Conservation (phyloP, 1,140 invertebrate species). For the Zaprionus tsacasi region DNA sequence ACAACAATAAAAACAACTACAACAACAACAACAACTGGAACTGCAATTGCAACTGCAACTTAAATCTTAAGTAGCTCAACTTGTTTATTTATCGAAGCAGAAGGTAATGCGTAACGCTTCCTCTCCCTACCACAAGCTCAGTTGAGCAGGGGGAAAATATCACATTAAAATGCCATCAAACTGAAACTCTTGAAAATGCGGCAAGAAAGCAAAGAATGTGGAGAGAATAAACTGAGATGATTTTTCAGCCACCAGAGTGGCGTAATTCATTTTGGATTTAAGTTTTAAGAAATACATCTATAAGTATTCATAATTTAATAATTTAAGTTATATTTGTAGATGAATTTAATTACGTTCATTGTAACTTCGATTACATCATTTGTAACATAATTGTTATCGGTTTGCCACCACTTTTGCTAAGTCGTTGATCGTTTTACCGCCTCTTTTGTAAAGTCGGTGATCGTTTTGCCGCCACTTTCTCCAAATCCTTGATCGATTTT, state of each 20-base stretch:
- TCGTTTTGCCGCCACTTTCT: neutral
- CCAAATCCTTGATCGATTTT: neutral
- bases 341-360: neutral
- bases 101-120: slow-evolving; percentile 54
- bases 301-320: neutral
- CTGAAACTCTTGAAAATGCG: neutral
- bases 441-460: neutral
- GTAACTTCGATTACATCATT: too few species aligned
- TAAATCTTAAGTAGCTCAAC: slow-evolving; percentile 82
- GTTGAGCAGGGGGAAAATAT: neutral
- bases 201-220: neutral
- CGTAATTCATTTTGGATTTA: neutral
- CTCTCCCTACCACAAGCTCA: neutral
- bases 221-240: neutral
- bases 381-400: too few species aligned
- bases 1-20: slow-evolving; percentile 51
- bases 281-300: neutral
- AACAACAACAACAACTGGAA: slow-evolving; percentile 54
- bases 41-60: slow-evolving; percentile 63
- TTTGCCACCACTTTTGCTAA: neutral
- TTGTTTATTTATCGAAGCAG: slow-evolving; percentile 82
- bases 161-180: slow-evolving; percentile 1
- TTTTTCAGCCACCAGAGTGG: neutral
- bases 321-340: neutral
- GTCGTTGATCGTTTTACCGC: too few species aligned